These are phyloP conservation scores for Vicugna pacos DNA, from an alignment of 2,113 vertebrate genomes.

Conservation along the genomic window DNA sequence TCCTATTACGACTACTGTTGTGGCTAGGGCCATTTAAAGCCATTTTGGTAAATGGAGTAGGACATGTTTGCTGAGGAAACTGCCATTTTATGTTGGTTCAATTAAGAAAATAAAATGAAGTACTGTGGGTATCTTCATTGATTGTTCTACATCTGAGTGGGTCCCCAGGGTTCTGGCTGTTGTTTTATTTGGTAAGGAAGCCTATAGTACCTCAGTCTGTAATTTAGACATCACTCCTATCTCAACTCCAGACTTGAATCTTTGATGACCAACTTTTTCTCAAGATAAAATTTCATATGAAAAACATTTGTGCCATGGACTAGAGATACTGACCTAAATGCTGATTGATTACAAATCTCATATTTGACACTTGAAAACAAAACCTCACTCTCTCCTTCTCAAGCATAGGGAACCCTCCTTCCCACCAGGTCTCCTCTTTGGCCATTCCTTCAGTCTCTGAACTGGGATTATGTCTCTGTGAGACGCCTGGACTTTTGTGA, in stretches of 20 bases:
- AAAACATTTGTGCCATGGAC: not conserved
- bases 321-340: not conserved
- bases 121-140: not conserved
- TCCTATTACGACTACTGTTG: not conserved
- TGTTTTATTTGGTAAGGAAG: not conserved
- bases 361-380: not conserved
- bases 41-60: conserved; percentile 24
- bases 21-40: not conserved
- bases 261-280: conserved; percentile 4
- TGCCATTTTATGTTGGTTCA: not conserved
- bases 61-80: not conserved
- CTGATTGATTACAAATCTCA: not conserved
- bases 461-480: not conserved
- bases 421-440: not conserved
- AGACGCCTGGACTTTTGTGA: conserved; percentile 2
- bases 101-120: conserved; percentile 42
- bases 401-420: not conserved
- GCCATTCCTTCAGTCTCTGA: not conserved
- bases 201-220: not conserved
- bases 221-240: conserved; percentile 13
- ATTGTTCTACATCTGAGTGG: not conserved
- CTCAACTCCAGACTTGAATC: not conserved
- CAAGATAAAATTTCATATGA: conserved; percentile 3
- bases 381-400: not conserved
- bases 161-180: not conserved